Base-by-base conservation (phyloP, 2,797 vertebrate genomes). In the Orientallactaga sibirica region DNA sequence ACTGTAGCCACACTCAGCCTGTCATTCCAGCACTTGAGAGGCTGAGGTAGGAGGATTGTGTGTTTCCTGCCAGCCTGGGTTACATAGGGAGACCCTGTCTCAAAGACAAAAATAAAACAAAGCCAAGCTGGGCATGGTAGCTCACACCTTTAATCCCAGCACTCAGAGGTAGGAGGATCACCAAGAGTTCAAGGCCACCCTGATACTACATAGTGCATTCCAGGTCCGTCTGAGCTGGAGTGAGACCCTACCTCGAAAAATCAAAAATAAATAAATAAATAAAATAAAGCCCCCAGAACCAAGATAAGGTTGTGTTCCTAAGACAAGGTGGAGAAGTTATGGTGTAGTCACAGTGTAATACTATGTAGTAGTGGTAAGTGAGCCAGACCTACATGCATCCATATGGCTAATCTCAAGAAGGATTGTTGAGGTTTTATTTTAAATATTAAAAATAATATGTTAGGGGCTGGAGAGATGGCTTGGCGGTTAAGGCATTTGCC, bases 271-370 rank as follows among this genome's bases (percentile, higher is more conserved):
- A 70, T 37, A 37, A 29, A 70, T 12, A 18, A 33, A 15, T 7
- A 33, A 29, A 70, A n/a, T 5, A 12, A 29, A 70, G 29, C 29
- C 12, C 33, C 70, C 10, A 71, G 18, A 71, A 71, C 70, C 15
- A 71, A 33, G 19, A 74, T 6, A 16, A 70, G 67, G 18, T 73
- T 33, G 58, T 15, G 77, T 79, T 81, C 16, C 24, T 73, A 83
- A 67, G 48, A 76, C 0, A 0, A 58, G 29, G 37, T 15, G 48
- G 61, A 41, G 19, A 55, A 64, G 25, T 70, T 22, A 41, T 22
- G 24, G 41, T 70, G 9, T 67, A 73, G 86, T 88, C 62, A 92
- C 48, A 43, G 4, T 55, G n/a, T 62, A 29, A 33, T 93, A 55
- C 88, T 37, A 82, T 9, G 22, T 15, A 71, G 33, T 48, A 5